Conservation (phyloP, 2,888 invertebrate genomes). For the Petrolisthes manimaculis region DNA sequence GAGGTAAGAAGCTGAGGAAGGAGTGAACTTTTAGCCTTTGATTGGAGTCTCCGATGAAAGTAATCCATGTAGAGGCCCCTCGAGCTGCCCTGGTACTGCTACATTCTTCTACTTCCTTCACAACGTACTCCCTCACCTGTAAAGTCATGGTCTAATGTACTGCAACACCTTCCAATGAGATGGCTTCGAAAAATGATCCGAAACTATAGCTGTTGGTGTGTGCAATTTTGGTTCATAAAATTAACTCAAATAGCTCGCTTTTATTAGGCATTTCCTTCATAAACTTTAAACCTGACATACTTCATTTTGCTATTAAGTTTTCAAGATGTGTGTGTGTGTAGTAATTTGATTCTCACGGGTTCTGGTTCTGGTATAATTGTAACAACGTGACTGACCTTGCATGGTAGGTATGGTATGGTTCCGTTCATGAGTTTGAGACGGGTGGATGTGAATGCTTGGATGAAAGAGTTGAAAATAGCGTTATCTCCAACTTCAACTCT, state of each 20-base stretch:
- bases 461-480: not conserved
- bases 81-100: not conserved
- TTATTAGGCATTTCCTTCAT: no score
- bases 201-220: no score
- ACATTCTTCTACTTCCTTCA: not conserved
- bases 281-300: no score
- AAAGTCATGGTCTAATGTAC: no score
- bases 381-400: conserved; percentile 10
- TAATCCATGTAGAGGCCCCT: conserved; percentile 25
- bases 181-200: no score
- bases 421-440: conserved; percentile 35
- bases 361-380: no score
- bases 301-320: no score
- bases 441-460: not conserved
- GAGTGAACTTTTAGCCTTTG: conserved; percentile 25
- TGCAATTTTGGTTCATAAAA: no score
- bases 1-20: conserved; percentile 19
- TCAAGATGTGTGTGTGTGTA: no score
- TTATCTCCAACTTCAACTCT: not conserved
- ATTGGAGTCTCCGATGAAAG: conserved; percentile 32
- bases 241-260: no score
- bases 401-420: conserved; percentile 33
- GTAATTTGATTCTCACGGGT: no score
- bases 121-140: conserved; percentile 17
- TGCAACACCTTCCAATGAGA: no score